Percentiles rank a stretch among this genome's conserved stretches.
These are phyloP conservation scores for Drepana falcataria DNA, from an alignment of 2,888 invertebrate species.

Conservation along the genomic window DNA sequence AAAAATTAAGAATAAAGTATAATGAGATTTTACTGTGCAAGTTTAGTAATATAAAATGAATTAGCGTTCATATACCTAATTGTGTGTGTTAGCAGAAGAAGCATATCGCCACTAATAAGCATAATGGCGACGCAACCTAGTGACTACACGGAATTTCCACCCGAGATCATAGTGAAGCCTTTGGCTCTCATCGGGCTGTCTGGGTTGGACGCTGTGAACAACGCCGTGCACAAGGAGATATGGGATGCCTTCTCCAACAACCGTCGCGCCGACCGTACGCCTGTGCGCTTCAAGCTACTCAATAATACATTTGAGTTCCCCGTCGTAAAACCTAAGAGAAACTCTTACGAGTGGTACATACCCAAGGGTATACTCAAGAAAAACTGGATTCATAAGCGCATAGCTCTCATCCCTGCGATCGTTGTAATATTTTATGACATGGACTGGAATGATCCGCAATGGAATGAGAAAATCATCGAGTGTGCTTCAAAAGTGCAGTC, in stretches of 20 bases:
- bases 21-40: neutral
- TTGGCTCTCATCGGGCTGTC: slow-evolving; percentile 92
- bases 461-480: slow-evolving; percentile 97
- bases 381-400: slow-evolving; percentile 97
- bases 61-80: slow-evolving; percentile 5
- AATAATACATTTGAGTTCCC: slow-evolving; percentile 92
- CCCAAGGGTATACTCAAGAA: slow-evolving; percentile 96
- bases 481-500: slow-evolving; percentile 94
- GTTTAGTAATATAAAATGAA: slow-evolving; percentile 31
- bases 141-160: slow-evolving; percentile 85
- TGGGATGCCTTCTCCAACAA: slow-evolving; percentile 95
- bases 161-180: slow-evolving; percentile 90
- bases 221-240: slow-evolving; percentile 92
- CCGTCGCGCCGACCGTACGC: slow-evolving; percentile 87
- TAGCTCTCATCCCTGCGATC: slow-evolving; percentile 93
- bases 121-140: slow-evolving; percentile 76
- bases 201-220: slow-evolving; percentile 91
- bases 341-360: slow-evolving; percentile 96
- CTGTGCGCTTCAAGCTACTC: slow-evolving; percentile 90
- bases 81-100: no score
- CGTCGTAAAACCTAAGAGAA: slow-evolving; percentile 89
- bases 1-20: neutral
- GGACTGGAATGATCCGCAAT: slow-evolving; percentile 96
- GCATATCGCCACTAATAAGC: slow-evolving; percentile 6
- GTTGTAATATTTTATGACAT: slow-evolving; percentile 97